Evolutionary conservation across 2,113 vertebrate species (phyloP).

Genomic region (Pteronura brasiliensis): DNA sequence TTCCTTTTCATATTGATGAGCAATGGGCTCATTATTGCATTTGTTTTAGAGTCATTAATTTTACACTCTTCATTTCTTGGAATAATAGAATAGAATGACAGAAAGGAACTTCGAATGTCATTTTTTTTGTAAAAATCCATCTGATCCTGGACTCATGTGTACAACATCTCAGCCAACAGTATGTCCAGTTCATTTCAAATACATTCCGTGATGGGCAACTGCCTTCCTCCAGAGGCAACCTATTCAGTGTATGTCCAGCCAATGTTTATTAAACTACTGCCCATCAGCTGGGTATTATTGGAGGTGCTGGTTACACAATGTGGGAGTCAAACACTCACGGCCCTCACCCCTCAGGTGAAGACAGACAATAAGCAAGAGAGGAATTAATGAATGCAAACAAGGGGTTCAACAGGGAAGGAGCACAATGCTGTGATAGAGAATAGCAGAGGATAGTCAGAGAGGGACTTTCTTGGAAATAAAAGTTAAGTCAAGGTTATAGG

Average conservation of each 20-base stretch:
- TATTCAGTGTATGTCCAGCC: background rate
- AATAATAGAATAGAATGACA: slow-evolving; percentile 39
- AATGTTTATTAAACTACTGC: background rate
- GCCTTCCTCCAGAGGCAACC: background rate
- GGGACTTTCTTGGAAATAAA: background rate
- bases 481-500: background rate
- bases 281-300: background rate
- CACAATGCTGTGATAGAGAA: background rate
- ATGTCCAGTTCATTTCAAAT: background rate
- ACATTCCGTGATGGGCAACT: background rate
- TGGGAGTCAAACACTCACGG: background rate
- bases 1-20: slow-evolving; percentile 55
- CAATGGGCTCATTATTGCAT: background rate
- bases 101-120: background rate
- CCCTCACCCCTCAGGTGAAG: background rate
- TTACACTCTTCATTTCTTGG: slow-evolving; percentile 31
- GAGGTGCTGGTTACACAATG: background rate
- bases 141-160: background rate
- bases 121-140: background rate
- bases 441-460: background rate
- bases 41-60: slow-evolving; percentile 51
- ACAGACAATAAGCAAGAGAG: background rate
- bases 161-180: background rate
- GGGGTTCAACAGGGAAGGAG: background rate
- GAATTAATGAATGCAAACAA: background rate